Conservation (phyloP, 1,140 invertebrate species). For the Danaus melanippus region DNA sequence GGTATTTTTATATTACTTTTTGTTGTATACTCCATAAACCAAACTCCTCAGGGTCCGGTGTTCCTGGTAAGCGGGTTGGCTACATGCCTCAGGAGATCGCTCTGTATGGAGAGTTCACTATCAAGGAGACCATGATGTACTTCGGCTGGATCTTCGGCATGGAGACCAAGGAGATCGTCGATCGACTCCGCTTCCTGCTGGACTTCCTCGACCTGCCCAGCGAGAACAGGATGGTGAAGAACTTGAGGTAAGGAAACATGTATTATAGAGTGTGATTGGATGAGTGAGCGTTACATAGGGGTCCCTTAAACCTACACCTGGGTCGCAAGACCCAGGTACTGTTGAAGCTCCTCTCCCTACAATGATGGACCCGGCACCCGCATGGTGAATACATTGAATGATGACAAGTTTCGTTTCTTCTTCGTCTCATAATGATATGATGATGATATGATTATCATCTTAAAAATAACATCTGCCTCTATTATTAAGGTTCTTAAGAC, state of each 20-base stretch:
- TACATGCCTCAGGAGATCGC: conserved; percentile 94
- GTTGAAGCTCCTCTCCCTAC: too few relatives aligned
- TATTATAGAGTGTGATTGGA: too few relatives aligned
- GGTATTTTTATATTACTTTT: background rate
- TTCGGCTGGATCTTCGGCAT: conserved; percentile 98
- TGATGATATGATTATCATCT: too few relatives aligned
- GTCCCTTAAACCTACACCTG: too few relatives aligned
- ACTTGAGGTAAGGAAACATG: conserved; percentile 78
- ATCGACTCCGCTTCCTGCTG: conserved; percentile 89
- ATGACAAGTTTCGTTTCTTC: too few relatives aligned
- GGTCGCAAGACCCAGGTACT: too few relatives aligned
- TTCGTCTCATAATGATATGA: too few relatives aligned
- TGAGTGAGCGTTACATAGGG: too few relatives aligned
- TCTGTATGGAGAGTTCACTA: conserved; percentile 95
- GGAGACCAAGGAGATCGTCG: conserved; percentile 83
- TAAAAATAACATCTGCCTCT: too few relatives aligned
- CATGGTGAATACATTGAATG: too few relatives aligned
- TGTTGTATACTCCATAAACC: background rate
- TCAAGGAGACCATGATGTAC: conserved; percentile 95
- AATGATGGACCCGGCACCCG: too few relatives aligned
- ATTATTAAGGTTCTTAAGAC: too few relatives aligned
- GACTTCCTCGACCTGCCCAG: conserved; percentile 92
- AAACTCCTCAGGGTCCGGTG: conserved; percentile 76
- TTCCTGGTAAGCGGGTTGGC: conserved; percentile 89
- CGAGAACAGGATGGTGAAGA: conserved; percentile 88